phyloP scores from a whole-genome alignment of 1,140 invertebrate species.

The Andricus grossulariae region DNA sequence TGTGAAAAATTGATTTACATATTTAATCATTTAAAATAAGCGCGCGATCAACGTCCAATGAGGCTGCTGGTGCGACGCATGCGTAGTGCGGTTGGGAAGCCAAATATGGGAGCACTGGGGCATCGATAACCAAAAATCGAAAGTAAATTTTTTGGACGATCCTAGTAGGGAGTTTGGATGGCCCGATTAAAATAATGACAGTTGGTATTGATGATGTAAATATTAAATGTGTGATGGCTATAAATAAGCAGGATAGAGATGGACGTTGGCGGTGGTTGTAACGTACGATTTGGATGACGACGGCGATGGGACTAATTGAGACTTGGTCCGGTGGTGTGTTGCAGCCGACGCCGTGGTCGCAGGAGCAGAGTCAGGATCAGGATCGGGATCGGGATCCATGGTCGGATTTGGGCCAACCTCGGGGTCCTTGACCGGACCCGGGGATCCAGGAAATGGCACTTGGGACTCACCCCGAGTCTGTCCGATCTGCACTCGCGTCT shows the following conservation, averaged over 20 bases:
- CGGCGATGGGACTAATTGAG: conserved; percentile 59
- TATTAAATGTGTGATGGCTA: not conserved
- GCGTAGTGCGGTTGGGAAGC: no score
- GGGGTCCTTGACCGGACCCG: conserved; percentile 40
- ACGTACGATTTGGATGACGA: conserved; percentile 40
- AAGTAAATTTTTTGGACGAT: no score
- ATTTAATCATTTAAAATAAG: no score
- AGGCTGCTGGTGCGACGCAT: no score
- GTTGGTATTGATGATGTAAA: no score
- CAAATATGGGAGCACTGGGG: no score
- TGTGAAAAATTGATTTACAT: no score
- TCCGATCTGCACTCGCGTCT: conserved; percentile 70
- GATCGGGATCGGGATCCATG: conserved; percentile 24
- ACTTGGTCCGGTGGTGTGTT: conserved; percentile 66
- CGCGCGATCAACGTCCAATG: no score
- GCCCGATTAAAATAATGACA: no score
- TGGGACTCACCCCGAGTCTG: conserved; percentile 69
- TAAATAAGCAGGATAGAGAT: conserved; percentile 33
- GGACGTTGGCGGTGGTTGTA: conserved; percentile 51
- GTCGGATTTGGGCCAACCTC: conserved; percentile 36
- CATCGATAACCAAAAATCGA: no score
- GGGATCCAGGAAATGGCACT: conserved; percentile 51
- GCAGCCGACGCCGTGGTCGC: conserved; percentile 49
- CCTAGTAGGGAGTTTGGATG: no score
- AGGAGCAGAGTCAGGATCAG: conserved; percentile 20